Percentiles rank a stretch among this genome's conserved stretches.
Conservation (phyloP, 92 coral and sea anemone species). For the Paramuricea clavata region DNA sequence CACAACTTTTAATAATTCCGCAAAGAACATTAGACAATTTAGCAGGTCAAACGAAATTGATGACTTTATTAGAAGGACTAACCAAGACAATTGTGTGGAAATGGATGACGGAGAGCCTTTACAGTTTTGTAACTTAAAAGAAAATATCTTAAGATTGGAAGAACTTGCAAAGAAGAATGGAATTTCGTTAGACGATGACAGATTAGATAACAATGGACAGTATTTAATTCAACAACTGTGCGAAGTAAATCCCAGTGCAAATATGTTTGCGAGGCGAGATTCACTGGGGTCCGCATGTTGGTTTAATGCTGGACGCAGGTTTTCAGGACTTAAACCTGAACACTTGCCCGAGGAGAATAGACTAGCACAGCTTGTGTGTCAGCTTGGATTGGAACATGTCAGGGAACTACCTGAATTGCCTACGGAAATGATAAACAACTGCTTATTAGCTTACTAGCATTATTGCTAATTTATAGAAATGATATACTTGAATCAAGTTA, state of each 20-base stretch:
- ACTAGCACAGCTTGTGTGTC: neutral
- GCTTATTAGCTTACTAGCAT: slow-evolving; percentile 4
- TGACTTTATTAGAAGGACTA: neutral
- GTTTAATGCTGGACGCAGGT: neutral
- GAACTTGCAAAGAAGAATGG: neutral
- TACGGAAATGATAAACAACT: neutral
- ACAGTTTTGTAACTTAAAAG: slow-evolving; percentile 1
- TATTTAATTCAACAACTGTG: neutral
- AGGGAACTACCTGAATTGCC: slow-evolving; percentile 1
- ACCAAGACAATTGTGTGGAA: neutral
- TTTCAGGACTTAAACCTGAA: slow-evolving; percentile 17
- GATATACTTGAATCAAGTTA: no score
- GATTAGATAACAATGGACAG: neutral
- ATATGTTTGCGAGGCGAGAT: neutral
- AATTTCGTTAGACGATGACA: slow-evolving; percentile 5
- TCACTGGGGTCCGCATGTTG: neutral
- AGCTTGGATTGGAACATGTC: neutral
- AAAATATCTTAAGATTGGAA: slow-evolving; percentile 8
- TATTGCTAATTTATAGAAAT: no score
- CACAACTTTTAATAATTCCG: neutral
- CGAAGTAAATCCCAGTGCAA: neutral
- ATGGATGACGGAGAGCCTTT: neutral
- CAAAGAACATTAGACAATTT: neutral
- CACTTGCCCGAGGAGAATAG: neutral
- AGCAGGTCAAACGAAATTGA: neutral